Conservation (phyloP, 2,797 vertebrate species). For the Typhlichthys eigenmanni region DNA sequence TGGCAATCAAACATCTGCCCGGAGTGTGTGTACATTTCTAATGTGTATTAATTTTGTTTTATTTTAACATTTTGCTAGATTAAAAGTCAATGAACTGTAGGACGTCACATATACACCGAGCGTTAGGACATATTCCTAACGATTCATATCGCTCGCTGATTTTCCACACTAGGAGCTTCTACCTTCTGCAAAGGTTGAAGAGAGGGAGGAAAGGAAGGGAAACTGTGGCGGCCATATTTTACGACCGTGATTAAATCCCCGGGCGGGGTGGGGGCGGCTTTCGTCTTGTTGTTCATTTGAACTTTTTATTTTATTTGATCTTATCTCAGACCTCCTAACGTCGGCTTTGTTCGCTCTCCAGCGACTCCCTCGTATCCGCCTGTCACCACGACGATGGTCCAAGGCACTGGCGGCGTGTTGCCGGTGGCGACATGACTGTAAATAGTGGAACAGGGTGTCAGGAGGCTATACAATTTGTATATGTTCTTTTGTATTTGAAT, state of each 20-base stretch:
- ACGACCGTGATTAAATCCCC: conserved; percentile 56
- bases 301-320: conserved; percentile 25
- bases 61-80: no score
- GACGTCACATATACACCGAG: no score
- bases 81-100: no score
- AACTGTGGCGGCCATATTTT: conserved; percentile 52
- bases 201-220: conserved; percentile 21
- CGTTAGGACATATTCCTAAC: no score
- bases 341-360: no score
- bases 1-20: conserved; percentile 4
- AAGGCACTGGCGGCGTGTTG: conserved; percentile 44
- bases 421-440: conserved; percentile 64
- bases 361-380: conserved; percentile 48
- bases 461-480: conserved; percentile 72
- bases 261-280: conserved; percentile 39
- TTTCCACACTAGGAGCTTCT: no score
- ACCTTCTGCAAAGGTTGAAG: no score
- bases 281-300: conserved; percentile 27
- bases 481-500: conserved; percentile 78
- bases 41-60: no score
- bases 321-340: conserved; percentile 44
- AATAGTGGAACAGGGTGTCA: conserved; percentile 72
- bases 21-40: no score
- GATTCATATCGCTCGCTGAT: no score
- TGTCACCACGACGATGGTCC: conserved; percentile 43